Evolutionary conservation across 2,113 vertebrate genomes (phyloP), one percentile per base, ranked within the genome.

Genomic region (Nyctibius bracteatus): DNA sequence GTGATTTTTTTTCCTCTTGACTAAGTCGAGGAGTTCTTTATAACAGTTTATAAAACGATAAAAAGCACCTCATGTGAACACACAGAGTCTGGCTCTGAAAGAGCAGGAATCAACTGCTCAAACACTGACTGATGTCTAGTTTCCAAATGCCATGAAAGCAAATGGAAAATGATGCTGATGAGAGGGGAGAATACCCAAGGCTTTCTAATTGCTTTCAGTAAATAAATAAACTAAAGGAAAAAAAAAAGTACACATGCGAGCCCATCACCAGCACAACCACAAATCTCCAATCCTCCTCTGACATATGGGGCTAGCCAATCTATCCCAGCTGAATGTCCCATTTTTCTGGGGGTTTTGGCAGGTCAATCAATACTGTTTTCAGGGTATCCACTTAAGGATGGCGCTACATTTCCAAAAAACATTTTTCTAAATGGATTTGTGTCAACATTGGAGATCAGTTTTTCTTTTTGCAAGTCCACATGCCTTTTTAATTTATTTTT

Each of bases 1-100:
- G 94, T 30, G 54, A 70, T 80, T 88, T 94, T 96, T 92, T 86
- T 31, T 71, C 78, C 96, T 97, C 93, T 96, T 90, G 94, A 97
- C 93, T 96, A 96, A 97, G 96, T 98, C 63, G 43, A 98, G 92
- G 90, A 96, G 81, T 84, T 96, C 96, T 98, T 97, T 96, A 75
- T 93, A 96, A 95, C 39, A 55, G 96, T 97, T 98, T 98, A 97
- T 98, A 97, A 98, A 98, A 96, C 97, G 96, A 97, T 97, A 98
- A 97, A 95, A 96, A 96, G 89, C 96, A 97, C 95, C 95, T 96
- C 84, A 43, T 94, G 91, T 95, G 97, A 96, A 92, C 83, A 81
- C 84, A 93, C 73, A 95, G 93, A 93, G 90, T 96, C 97, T 96
- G 95, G 97, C 97, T 96, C 92, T 78, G 90, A 86, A 93, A 96